Evolutionary conservation across 2,113 vertebrate species (phyloP).

Genomic region (Excalfactoria chinensis): DNA sequence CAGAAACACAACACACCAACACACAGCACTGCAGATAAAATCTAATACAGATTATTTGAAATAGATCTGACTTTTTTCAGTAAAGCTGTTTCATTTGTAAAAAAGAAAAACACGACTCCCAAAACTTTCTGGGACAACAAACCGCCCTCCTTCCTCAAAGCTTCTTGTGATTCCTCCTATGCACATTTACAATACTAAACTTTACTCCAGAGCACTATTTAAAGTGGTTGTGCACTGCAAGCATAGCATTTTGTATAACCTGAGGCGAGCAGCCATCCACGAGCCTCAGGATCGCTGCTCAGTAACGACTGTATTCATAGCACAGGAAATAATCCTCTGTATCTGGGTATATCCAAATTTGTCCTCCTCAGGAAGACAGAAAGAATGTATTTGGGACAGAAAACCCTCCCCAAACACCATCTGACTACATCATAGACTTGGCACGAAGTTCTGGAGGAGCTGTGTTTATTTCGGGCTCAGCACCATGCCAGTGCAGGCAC

Average conservation of each 20-base stretch:
- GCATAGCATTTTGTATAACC: not conserved
- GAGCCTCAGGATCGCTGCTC: not conserved
- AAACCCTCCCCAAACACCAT: slow-evolving; percentile 40
- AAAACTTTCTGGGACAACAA: not conserved
- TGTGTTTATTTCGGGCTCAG: slow-evolving; percentile 42
- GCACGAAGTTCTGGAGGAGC: slow-evolving; percentile 15
- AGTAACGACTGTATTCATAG: not conserved
- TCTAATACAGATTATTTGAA: not conserved
- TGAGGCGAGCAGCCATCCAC: not conserved
- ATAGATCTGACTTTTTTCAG: not conserved
- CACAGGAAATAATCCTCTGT: not conserved
- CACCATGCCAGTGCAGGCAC: not conserved
- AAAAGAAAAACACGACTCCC: not conserved
- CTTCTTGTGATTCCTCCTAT: not conserved
- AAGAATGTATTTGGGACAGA: not conserved
- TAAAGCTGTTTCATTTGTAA: not conserved
- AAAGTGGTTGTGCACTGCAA: not conserved
- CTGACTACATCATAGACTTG: slow-evolving; percentile 31
- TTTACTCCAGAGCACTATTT: not conserved
- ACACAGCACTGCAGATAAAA: not conserved
- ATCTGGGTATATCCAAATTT: not conserved
- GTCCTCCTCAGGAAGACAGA: not conserved
- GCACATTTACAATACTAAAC: not conserved
- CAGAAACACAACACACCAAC: not conserved
- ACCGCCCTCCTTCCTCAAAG: not conserved